Conservation (phyloP, 2,888 invertebrate species). For the Nephrotoma guestfalica region DNA sequence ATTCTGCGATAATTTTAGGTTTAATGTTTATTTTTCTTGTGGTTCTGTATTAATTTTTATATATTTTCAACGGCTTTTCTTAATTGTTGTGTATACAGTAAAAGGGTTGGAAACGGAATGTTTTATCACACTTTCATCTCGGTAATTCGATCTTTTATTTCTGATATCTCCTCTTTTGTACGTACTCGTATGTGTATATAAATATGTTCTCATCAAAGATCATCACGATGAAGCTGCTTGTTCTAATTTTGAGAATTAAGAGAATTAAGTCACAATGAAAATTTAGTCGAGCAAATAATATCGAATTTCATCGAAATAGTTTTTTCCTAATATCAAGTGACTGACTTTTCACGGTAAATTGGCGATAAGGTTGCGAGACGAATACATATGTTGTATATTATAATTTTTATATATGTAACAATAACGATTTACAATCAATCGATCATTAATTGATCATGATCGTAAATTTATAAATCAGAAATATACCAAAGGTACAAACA, state of each 20-base stretch:
- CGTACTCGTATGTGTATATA: background rate
- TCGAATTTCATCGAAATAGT: conserved; percentile 7
- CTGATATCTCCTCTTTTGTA: background rate
- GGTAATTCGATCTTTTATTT: background rate
- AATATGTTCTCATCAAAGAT: background rate
- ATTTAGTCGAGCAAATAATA: conserved; percentile 12
- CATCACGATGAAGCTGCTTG: background rate
- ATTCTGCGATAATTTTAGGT: background rate
- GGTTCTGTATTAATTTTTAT: background rate
- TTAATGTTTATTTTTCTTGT: background rate
- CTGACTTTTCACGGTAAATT: background rate
- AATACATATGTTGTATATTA: background rate
- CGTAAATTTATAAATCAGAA: background rate
- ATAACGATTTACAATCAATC: background rate
- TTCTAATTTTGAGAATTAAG: background rate
- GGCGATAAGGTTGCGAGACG: background rate
- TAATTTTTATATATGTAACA: background rate
- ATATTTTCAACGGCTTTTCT: background rate
- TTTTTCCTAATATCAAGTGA: background rate
- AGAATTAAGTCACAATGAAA: conserved; percentile 5
- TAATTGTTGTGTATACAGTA: background rate
- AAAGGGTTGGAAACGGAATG: background rate
- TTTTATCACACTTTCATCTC: background rate
- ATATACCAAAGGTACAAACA: background rate
- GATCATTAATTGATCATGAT: background rate